A percentile compares a stretch with the other conserved stretches of the same genome.
phyloP scores from a whole-genome alignment of 2,888 invertebrate species.

The Scaptomyza flava region DNA sequence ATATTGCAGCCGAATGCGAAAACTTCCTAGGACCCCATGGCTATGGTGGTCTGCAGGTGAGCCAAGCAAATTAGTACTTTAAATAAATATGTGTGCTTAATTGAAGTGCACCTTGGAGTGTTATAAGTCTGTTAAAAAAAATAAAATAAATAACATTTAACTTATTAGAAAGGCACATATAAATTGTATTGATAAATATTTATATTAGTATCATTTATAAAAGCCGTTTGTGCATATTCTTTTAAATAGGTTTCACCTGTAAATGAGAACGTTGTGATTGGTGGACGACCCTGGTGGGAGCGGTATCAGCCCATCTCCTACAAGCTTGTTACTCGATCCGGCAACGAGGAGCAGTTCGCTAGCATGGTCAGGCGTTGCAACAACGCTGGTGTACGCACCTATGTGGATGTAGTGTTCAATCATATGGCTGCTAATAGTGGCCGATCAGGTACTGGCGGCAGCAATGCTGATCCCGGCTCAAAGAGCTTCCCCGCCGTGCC shows the following conservation, averaged over 20 bases:
- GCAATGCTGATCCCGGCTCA: constrained; percentile 86
- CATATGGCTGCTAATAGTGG: constrained; percentile 90
- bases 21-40: constrained; percentile 90
- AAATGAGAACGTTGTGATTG: constrained; percentile 88
- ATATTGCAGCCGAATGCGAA: constrained; percentile 93
- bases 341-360: constrained; percentile 89
- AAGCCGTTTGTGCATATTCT: not conserved
- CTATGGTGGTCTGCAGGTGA: constrained; percentile 89
- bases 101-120: too few species aligned
- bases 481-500: constrained; percentile 88
- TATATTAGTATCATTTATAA: too few species aligned
- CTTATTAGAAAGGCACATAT: too few species aligned
- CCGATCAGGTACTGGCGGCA: constrained; percentile 87
- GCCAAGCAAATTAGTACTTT: too few species aligned
- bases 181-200: too few species aligned
- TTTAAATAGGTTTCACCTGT: constrained; percentile 87
- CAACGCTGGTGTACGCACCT: constrained; percentile 91
- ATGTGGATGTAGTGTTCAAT: constrained; percentile 93
- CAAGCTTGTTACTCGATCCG: constrained; percentile 90
- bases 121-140: too few species aligned
- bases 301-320: constrained; percentile 95
- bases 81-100: too few species aligned
- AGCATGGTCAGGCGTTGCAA: constrained; percentile 93
- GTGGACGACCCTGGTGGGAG: constrained; percentile 93
- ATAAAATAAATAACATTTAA: too few species aligned